These are phyloP conservation scores for Ruditapes philippinarum DNA, from an alignment of 1,140 invertebrate genomes.

Conservation along the genomic window DNA sequence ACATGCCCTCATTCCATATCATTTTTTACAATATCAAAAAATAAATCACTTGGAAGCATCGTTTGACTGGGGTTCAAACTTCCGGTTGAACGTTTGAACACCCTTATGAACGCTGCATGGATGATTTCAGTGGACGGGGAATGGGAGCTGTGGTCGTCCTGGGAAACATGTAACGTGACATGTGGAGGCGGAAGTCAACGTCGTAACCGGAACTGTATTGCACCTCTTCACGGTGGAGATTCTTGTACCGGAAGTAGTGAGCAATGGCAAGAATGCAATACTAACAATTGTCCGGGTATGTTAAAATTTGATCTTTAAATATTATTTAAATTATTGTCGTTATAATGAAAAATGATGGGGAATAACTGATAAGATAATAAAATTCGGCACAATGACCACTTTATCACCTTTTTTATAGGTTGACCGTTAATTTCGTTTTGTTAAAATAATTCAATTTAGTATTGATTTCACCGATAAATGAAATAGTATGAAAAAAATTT, in stretches of 20 bases:
- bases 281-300: constrained; percentile 78
- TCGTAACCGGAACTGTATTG: constrained; percentile 86
- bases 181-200: constrained; percentile 95
- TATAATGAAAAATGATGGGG: no score
- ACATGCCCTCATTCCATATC: no score
- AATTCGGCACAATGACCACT: no score
- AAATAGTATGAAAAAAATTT: no score
- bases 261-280: constrained; percentile 71
- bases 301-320: no score
- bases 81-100: background rate
- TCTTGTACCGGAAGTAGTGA: constrained; percentile 71
- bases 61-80: background rate
- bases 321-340: no score
- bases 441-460: no score
- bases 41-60: background rate
- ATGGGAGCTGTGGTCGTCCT: constrained; percentile 89
- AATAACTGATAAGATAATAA: no score
- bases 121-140: constrained; percentile 78
- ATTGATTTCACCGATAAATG: no score
- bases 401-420: no score
- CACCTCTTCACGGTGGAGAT: constrained; percentile 73
- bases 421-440: no score
- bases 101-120: background rate
- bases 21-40: no score
- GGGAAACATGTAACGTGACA: constrained; percentile 95